Evolutionary conservation across 2,797 vertebrate genomes (phyloP), one percentile per base, ranked within the genome.

Genomic region (Pteronotus mesoamericanus): DNA sequence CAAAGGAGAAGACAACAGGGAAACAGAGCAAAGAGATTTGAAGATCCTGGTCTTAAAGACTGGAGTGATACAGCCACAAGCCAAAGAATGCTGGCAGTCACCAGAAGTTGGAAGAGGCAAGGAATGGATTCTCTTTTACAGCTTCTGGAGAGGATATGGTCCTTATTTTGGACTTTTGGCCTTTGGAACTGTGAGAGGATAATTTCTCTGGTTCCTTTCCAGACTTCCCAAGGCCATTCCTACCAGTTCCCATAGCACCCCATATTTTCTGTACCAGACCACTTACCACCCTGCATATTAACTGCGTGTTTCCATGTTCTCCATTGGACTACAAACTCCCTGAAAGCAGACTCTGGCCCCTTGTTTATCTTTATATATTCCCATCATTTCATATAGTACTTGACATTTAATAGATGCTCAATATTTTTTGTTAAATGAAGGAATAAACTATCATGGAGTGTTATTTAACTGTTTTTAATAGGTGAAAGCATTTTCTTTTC

Each of bases 401-500:
- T 53, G 11, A 42, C 18, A 53, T 12, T 11, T 78, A 59, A 66
- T 9, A 94, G 34, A 64, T 32, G 32, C 18, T 78, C 29, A 34
- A 66, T 74, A 75, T 74, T 51, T 29, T 86, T 77, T 87, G 42
- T 77, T 91, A 69, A 74, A n/a, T 51, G 18, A 85, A 66, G 55
- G 48, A 59, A 84, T 46, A 61, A 85, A 22, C 19, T 46, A 29
- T 75, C 24, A 37, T 10, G 5, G 10, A 37, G 21, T 77, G n/a
- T 86, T 64, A 37, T 69, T 69, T 83, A 51, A 68, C 53, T 82
- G 89, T 77, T 72, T 74, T n/a, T n/a, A n/a, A 46, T 66, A 34
- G 53, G 12, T 53, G 21, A 96, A 92, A 77, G 29, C 46, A 77
- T 86, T 94, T 94, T 91, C 9, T 80, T 88, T 94, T 44, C 44